Conservation (phyloP, 1,140 invertebrate species). For the Gyrodactylus bullatarudis region DNA sequence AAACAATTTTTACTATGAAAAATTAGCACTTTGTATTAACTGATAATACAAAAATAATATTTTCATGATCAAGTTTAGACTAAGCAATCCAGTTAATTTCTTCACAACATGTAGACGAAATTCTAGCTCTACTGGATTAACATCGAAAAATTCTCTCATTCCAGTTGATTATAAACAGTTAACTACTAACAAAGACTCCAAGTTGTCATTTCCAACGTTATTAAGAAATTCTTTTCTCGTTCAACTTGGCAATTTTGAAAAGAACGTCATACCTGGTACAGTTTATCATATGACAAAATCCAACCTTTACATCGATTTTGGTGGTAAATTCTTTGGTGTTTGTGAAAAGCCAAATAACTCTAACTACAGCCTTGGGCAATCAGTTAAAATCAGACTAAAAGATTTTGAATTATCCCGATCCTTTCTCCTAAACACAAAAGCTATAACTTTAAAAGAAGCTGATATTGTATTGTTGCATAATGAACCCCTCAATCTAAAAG, state of each 20-base stretch:
- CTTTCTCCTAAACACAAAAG: not conserved
- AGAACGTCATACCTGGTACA: not conserved
- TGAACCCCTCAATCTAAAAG: too few relatives aligned
- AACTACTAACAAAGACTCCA: not conserved
- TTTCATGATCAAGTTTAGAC: too few relatives aligned
- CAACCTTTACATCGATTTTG: not conserved
- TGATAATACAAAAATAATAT: too few relatives aligned
- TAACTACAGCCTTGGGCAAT: not conserved
- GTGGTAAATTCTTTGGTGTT: not conserved
- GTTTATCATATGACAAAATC: not conserved
- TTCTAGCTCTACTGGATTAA: too few relatives aligned
- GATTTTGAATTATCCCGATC: not conserved
- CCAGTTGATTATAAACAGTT: not conserved
- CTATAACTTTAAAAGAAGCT: not conserved
- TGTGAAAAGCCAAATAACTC: not conserved
- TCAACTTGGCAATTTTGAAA: not conserved
- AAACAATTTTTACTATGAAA: too few relatives aligned
- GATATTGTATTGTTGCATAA: not conserved
- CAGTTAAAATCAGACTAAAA: not conserved
- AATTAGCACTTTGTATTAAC: too few relatives aligned
- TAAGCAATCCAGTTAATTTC: too few relatives aligned
- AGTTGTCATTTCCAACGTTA: not conserved
- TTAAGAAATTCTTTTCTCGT: not conserved
- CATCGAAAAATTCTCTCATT: too few relatives aligned
- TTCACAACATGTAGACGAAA: too few relatives aligned